Percentiles rank a stretch among this genome's conserved stretches.
Conservation (phyloP, 2,113 vertebrate species). For the Microcebus jonahi region DNA sequence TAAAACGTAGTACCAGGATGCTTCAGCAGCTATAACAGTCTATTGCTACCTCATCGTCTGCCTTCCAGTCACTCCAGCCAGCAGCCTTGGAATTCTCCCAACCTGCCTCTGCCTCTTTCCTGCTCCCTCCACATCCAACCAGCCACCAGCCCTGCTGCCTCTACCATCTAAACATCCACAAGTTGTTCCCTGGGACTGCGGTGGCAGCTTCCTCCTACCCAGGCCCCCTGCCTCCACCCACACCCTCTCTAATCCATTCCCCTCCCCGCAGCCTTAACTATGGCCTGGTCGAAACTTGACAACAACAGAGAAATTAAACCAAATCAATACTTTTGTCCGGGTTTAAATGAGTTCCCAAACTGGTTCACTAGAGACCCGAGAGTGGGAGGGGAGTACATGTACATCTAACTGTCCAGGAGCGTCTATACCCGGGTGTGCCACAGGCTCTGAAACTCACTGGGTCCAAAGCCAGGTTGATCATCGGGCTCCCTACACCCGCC, state of each 20-base stretch:
- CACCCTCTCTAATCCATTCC: background rate
- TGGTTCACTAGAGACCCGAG: background rate
- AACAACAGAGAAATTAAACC: background rate
- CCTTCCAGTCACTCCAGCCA: background rate
- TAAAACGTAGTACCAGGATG: background rate
- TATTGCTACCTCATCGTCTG: background rate
- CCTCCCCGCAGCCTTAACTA: background rate
- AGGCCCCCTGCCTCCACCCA: background rate
- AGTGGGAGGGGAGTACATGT: rapidly evolving
- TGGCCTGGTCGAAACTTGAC: background rate
- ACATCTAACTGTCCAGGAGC: background rate
- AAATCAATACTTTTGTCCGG: too few species aligned
- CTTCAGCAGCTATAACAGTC: background rate
- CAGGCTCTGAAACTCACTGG: background rate
- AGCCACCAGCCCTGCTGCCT: background rate
- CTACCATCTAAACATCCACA: background rate
- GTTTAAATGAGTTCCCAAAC: background rate
- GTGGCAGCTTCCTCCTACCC: background rate
- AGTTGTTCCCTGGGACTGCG: background rate
- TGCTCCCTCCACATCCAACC: background rate
- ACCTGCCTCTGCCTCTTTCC: background rate
- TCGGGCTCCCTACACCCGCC: background rate
- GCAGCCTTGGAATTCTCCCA: background rate
- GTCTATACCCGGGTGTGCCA: background rate
- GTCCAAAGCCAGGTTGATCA: background rate